phyloP scores from a whole-genome alignment of 2,113 vertebrate genomes.

The Acanthisitta chloris region DNA sequence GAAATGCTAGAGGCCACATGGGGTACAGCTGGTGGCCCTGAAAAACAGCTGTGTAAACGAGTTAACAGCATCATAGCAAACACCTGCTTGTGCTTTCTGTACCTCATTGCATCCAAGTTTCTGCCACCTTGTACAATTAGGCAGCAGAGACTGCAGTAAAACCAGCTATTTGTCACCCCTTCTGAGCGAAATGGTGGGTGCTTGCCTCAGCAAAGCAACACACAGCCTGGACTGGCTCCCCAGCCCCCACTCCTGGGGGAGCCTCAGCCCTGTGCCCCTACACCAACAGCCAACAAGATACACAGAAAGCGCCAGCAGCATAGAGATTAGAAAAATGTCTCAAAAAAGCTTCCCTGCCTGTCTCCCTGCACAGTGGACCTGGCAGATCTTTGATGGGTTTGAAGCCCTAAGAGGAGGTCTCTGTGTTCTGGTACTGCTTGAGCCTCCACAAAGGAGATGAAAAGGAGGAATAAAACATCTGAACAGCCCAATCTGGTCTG shows the following conservation, averaged over 20 bases:
- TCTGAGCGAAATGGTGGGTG: accelerated
- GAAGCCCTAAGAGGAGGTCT: slow-evolving; percentile 10
- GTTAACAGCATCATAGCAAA: background rate
- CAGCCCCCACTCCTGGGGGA: background rate
- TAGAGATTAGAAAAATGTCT: background rate
- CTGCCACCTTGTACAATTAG: background rate
- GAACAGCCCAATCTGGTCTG: slow-evolving; percentile 4
- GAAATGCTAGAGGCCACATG: background rate
- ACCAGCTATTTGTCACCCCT: background rate
- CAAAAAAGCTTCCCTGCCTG: slow-evolving; percentile 8
- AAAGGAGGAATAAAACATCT: slow-evolving; percentile 33
- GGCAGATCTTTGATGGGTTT: background rate
- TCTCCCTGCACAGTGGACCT: background rate
- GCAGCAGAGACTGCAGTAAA: background rate
- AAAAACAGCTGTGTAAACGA: background rate
- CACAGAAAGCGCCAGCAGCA: background rate
- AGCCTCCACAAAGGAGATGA: background rate
- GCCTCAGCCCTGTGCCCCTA: background rate
- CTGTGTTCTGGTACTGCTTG: background rate
- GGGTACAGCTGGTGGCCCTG: background rate
- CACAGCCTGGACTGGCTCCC: background rate
- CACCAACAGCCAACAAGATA: background rate
- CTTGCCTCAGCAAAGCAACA: background rate
- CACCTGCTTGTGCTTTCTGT: background rate
- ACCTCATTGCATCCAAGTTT: background rate